Evolutionary conservation across 2,113 vertebrate genomes (phyloP).

Genomic region (Helogale parvula): DNA sequence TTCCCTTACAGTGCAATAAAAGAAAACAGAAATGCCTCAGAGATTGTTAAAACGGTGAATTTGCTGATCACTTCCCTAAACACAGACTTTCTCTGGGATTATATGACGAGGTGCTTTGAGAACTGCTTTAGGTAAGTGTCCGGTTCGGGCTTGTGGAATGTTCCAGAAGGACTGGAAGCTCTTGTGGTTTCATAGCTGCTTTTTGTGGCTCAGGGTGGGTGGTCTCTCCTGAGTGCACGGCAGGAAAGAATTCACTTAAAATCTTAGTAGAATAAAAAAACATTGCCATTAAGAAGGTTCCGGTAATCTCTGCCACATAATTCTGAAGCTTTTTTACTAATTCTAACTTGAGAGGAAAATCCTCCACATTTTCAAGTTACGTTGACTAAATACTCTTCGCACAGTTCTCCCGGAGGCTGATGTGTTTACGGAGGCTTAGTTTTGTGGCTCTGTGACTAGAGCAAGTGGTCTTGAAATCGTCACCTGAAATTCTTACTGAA

Average conservation of each 20-base stretch:
- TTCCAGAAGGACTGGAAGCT: background rate
- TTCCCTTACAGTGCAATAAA: conserved; percentile 91
- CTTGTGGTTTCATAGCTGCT: accelerated
- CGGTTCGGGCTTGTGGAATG: background rate
- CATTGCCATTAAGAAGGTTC: background rate
- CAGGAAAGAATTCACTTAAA: background rate
- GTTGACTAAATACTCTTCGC: accelerated
- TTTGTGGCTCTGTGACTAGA: background rate
- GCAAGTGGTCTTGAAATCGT: background rate
- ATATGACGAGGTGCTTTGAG: conserved; percentile 93
- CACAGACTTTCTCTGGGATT: conserved; percentile 97
- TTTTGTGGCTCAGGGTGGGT: background rate
- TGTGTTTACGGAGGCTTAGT: background rate
- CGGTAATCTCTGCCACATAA: background rate
- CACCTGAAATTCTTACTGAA: background rate
- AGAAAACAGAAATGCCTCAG: conserved; percentile 94
- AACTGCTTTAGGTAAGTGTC: conserved; percentile 91
- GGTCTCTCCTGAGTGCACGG: background rate
- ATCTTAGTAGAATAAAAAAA: background rate
- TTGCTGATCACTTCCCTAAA: conserved; percentile 94
- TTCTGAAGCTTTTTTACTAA: background rate
- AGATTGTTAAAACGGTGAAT: conserved; percentile 97
- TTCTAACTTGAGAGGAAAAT: background rate
- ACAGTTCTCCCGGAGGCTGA: background rate
- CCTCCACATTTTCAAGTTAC: background rate